Percentiles rank a stretch among this genome's conserved stretches.
These are phyloP conservation scores for Nephila pilipes DNA, from an alignment of 1,140 invertebrate genomes.

Conservation along the genomic window DNA sequence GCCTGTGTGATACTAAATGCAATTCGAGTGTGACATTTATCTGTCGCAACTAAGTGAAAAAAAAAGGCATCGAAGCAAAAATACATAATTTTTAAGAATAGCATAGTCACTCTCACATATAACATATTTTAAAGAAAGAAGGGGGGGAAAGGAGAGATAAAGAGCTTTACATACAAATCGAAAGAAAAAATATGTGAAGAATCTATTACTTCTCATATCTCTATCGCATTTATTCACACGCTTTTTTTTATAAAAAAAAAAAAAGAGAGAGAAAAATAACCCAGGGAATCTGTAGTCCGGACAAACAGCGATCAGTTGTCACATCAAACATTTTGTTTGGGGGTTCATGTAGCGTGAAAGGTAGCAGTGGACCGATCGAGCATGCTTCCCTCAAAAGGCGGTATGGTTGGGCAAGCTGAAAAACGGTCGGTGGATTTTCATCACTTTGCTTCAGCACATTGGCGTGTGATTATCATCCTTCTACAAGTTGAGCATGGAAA, in stretches of 20 bases:
- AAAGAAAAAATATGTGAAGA: not conserved
- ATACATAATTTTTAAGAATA: too few species aligned
- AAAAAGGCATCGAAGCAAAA: too few species aligned
- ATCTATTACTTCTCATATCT: not conserved
- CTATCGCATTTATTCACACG: not conserved
- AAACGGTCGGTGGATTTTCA: constrained; percentile 58
- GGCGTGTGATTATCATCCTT: constrained; percentile 45
- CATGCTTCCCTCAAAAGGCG: constrained; percentile 43
- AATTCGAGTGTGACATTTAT: too few species aligned
- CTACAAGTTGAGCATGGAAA: constrained; percentile 27
- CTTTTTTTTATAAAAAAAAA: not conserved
- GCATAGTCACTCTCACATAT: too few species aligned
- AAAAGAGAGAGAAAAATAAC: not conserved
- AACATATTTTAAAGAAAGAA: too few species aligned
- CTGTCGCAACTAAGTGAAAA: too few species aligned
- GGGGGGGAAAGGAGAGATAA: not conserved
- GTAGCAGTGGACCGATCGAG: not conserved
- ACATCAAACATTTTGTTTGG: constrained; percentile 41
- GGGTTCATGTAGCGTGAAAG: constrained; percentile 39
- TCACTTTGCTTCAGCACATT: constrained; percentile 17
- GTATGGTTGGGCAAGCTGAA: constrained; percentile 56
- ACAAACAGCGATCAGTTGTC: constrained; percentile 44
- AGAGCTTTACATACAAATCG: not conserved
- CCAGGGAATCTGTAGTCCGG: not conserved
- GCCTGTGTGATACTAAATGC: too few species aligned